Base-by-base conservation (phyloP, 2,797 vertebrate species). In the Botia kubotai region DNA sequence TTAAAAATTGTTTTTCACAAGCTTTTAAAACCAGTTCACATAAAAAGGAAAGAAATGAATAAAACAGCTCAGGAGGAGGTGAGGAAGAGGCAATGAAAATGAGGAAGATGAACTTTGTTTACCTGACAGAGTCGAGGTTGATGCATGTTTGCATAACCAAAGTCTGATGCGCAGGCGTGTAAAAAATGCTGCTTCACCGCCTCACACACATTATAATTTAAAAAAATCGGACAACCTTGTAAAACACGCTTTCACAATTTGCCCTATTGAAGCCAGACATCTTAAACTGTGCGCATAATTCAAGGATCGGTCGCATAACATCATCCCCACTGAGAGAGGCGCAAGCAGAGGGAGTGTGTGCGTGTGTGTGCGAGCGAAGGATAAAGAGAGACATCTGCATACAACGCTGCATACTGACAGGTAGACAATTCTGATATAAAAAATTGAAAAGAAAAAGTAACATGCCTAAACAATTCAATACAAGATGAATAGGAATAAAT, bases 361-460 rank as follows among this genome's bases (percentile, higher is more conserved):
- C 50, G 36, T 33, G 55, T 23, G 52, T 62, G 53, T 53, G 26
- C 5, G 74, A 53, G 48, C 11, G 52, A 63, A 14, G 21, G 62
- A 63, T 58, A 53, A 36, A 73, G 48, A 39, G 43, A 53, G 33
- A 72, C 16, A 76, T 73, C 80, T 65, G 48, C 66, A 70, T 82
- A 75, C 69, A 33, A 85, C 84, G 87, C 85, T 83, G 77, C 85
- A 82, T 88, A 89, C 87, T 92, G 92, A 92, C 90, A 93, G 89
- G 90, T 92, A 93, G 91, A 92, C 91, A 92, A 92, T 90, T 90
- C 87, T 84, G 87, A 85, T 85, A 93, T 93, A 89, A 93, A 94
- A 92, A 91, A 93, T 93, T 92, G 23, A 77, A 52, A 43, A 78
- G 70, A 60, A 48, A 66, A 66, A 72, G 46, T 60, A 68, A 65